Evolutionary conservation across 2,797 vertebrate genomes (phyloP).

Genomic region (Clarias fuscus): DNA sequence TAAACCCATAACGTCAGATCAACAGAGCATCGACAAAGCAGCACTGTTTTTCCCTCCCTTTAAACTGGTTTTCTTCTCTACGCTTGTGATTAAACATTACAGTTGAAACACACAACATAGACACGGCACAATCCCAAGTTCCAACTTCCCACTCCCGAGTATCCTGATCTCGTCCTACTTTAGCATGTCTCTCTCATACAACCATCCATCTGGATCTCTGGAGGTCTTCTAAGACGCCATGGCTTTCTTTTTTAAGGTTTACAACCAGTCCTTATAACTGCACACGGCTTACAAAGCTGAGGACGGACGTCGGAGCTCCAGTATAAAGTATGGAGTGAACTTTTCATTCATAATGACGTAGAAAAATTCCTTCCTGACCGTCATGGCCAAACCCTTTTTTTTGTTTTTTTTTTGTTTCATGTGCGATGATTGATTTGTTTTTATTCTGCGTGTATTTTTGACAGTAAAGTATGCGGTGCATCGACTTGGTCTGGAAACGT

Average conservation of each 20-base stretch:
- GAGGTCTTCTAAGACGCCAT: neutral
- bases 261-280: neutral
- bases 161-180: neutral
- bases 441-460: neutral
- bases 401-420: neutral
- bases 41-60: too few relatives aligned
- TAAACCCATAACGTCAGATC: neutral
- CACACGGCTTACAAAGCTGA: neutral
- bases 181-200: neutral
- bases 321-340: neutral
- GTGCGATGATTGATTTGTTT: neutral
- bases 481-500: neutral
- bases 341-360: neutral
- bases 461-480: neutral
- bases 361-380: neutral
- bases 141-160: neutral
- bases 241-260: neutral
- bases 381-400: neutral
- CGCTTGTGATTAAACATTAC: neutral
- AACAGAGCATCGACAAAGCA: neutral
- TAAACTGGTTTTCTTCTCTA: neutral
- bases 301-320: neutral
- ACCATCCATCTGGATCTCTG: neutral
- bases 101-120: neutral
- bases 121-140: neutral